Percentiles rank a stretch among this genome's conserved stretches.
These are phyloP conservation scores for Acrobeloides nanus DNA, from an alignment of 2,888 invertebrate species.

Conservation along the genomic window DNA sequence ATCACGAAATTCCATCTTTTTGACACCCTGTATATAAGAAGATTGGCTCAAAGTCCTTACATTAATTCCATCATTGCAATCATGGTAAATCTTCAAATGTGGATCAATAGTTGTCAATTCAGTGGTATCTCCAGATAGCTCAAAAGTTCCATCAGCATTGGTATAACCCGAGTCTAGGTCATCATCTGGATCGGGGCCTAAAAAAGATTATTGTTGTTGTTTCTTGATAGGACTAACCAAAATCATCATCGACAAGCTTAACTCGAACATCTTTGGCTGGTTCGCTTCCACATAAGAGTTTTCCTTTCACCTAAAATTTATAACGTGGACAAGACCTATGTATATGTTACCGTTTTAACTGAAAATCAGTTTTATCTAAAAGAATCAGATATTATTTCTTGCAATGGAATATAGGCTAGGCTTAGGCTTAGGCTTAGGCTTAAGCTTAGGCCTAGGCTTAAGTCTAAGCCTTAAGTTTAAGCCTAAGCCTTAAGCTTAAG, in stretches of 20 bases:
- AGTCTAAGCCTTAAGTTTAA: no score
- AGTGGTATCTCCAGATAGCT: constrained; percentile 36
- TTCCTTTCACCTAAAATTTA: constrained; percentile 25
- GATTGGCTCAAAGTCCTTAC: constrained; percentile 19
- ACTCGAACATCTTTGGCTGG: constrained; percentile 44
- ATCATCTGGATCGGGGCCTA: constrained; percentile 48
- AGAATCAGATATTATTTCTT: no score
- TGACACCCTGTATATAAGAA: no score
- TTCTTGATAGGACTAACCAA: constrained; percentile 24
- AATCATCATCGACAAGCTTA: constrained; percentile 52
- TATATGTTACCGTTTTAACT: no score
- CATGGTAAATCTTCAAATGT: constrained; percentile 50
- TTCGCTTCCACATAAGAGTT: constrained; percentile 36
- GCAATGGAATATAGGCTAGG: no score
- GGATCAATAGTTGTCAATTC: constrained; percentile 51
- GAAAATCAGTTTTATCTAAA: no score
- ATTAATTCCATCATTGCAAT: constrained; percentile 50
- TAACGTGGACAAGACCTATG: no score
- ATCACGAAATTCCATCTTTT: no score
- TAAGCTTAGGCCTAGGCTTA: no score
- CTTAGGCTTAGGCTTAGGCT: no score
- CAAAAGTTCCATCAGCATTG: constrained; percentile 38
- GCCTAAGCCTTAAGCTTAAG: no score
- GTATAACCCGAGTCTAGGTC: constrained; percentile 41
- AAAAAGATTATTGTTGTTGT: constrained; percentile 12